Evolutionary conservation across 2,797 vertebrate species (phyloP).

Genomic region (Lemur catta): DNA sequence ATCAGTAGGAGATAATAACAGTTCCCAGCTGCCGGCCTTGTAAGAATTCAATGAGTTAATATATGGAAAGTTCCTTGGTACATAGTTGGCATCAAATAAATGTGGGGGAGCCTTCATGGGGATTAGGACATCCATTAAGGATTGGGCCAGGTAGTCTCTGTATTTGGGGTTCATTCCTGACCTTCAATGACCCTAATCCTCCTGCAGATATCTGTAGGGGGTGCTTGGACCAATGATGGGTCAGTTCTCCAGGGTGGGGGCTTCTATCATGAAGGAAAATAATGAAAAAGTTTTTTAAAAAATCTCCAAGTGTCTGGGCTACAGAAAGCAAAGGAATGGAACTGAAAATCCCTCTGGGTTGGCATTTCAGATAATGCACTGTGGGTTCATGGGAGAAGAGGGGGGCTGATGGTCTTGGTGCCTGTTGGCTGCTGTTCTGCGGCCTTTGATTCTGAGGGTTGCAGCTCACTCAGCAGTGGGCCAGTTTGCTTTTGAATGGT

Average conservation of each 20-base stretch:
- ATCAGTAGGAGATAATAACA: neutral
- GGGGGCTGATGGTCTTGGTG: neutral
- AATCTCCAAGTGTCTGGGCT: neutral
- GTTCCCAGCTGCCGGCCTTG: neutral
- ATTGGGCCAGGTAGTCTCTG: neutral
- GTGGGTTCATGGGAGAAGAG: neutral
- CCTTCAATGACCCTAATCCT: neutral
- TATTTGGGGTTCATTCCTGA: neutral
- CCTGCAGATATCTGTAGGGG: neutral
- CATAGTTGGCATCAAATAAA: neutral
- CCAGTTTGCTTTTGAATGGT: neutral
- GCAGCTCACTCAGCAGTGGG: neutral
- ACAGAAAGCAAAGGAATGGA: neutral
- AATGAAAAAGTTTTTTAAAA: neutral
- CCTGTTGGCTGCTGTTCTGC: neutral
- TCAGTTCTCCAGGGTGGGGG: neutral
- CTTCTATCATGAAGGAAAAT: neutral
- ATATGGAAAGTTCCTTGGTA: neutral
- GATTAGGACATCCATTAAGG: neutral
- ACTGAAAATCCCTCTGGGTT: neutral
- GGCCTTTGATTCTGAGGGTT: neutral
- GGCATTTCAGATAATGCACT: neutral
- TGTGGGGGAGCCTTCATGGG: neutral
- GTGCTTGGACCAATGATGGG: neutral
- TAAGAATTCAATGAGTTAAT: neutral